Percentiles rank a stretch among this genome's conserved stretches.
phyloP scores from a whole-genome alignment of 2,113 vertebrate species.

The Capra hircus region DNA sequence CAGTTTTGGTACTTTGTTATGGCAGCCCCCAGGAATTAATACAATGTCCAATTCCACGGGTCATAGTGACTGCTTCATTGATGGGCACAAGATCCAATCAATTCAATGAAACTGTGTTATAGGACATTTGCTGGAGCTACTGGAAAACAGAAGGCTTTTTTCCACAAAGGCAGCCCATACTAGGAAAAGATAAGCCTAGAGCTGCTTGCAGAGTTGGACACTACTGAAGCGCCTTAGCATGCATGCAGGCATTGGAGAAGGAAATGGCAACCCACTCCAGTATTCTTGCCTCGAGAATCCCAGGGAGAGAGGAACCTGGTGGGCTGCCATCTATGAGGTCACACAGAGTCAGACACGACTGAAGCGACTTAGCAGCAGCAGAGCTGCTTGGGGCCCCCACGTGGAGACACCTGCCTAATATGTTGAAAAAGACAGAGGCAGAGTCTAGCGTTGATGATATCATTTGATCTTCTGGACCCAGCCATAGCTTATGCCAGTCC shows the following conservation, averaged over 20 bases:
- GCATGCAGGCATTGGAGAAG: background rate
- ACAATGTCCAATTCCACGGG: background rate
- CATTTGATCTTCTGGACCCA: background rate
- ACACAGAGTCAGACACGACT: background rate
- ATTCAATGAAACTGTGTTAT: background rate
- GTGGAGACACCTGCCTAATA: background rate
- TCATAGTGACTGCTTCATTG: background rate
- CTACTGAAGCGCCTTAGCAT: too few relatives aligned
- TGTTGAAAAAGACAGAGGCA: background rate
- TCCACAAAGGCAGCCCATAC: background rate
- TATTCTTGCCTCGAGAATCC: background rate
- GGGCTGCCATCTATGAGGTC: background rate
- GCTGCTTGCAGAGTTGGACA: background rate
- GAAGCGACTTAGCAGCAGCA: too few relatives aligned
- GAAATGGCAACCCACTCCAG: background rate
- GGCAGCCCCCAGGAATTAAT: background rate
- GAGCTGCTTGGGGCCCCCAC: too few relatives aligned
- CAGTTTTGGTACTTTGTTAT: background rate
- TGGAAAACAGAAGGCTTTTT: background rate
- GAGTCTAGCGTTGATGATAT: background rate
- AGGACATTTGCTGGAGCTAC: background rate
- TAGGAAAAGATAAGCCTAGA: background rate
- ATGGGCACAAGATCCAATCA: background rate
- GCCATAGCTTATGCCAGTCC: background rate
- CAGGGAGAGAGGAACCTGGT: background rate